These are phyloP conservation scores for Calliopsis andreniformis DNA, from an alignment of 1,140 invertebrate species.

Conservation along the genomic window DNA sequence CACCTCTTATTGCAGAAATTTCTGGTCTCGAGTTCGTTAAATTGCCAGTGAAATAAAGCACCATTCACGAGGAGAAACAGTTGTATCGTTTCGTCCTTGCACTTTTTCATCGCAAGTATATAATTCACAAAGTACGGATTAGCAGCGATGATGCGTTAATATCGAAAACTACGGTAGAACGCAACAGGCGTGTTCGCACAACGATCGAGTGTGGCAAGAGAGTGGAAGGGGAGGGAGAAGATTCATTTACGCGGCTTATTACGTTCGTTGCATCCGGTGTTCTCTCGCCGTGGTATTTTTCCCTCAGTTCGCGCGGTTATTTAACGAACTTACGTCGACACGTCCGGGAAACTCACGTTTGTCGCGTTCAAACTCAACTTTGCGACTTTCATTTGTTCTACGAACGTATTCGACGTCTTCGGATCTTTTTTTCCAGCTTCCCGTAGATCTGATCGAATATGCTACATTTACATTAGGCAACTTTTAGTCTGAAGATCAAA, in stretches of 20 bases:
- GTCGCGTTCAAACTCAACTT: too few relatives aligned
- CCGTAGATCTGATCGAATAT: too few relatives aligned
- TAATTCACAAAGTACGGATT: conserved; percentile 42
- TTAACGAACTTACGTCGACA: conserved; percentile 24
- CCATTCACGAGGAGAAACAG: not conserved
- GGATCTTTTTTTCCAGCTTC: too few relatives aligned
- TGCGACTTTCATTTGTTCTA: not conserved
- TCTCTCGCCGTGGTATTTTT: conserved; percentile 8
- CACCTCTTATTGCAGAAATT: not conserved
- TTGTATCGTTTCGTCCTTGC: not conserved
- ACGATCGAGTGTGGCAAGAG: not conserved
- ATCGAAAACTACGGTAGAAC: conserved; percentile 50
- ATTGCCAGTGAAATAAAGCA: not conserved
- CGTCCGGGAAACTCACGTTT: not conserved
- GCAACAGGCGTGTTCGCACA: conserved; percentile 50
- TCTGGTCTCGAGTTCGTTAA: not conserved
- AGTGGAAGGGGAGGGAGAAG: not conserved
- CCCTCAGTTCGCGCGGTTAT: not conserved
- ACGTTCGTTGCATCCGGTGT: conserved; percentile 13
- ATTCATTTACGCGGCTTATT: conserved; percentile 44
- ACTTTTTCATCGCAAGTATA: conserved; percentile 42
- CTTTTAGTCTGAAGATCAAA: too few relatives aligned
- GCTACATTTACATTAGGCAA: too few relatives aligned
- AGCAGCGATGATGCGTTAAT: conserved; percentile 47
- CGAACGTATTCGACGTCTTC: too few relatives aligned